Evolutionary conservation across 2,797 vertebrate genomes (phyloP).

Genomic region (Acanthiza pusilla): DNA sequence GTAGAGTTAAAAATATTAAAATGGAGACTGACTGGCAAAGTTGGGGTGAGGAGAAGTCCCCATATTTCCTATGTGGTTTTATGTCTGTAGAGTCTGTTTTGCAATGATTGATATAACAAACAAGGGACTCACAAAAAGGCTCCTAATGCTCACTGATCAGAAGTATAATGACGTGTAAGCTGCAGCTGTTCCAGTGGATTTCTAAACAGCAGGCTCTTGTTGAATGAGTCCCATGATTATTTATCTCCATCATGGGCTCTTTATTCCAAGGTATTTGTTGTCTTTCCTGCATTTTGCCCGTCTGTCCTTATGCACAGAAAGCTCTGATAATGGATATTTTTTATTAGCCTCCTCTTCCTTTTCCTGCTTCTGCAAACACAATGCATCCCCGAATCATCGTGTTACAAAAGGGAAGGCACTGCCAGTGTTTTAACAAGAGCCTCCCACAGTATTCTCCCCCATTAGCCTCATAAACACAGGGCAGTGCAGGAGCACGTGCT

Average conservation of each 20-base stretch:
- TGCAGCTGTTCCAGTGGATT: constrained; percentile 57
- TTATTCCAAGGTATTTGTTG: constrained; percentile 51
- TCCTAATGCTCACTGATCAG: constrained; percentile 49
- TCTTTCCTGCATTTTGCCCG: constrained; percentile 33
- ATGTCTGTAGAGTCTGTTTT: constrained; percentile 19
- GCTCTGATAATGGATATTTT: constrained; percentile 41
- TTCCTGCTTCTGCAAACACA: constrained; percentile 34
- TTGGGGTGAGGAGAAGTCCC: background rate
- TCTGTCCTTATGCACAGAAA: constrained; percentile 22
- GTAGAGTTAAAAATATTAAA: background rate
- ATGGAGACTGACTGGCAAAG: background rate
- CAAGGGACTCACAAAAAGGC: constrained; percentile 46
- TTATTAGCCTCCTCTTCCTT: constrained; percentile 39
- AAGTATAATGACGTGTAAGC: constrained; percentile 53
- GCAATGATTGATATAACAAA: constrained; percentile 50
- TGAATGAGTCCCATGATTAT: constrained; percentile 56
- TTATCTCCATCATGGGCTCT: constrained; percentile 52
- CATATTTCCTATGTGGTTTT: background rate
- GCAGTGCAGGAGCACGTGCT: constrained; percentile 25
- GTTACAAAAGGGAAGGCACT: background rate
- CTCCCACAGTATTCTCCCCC: constrained; percentile 44
- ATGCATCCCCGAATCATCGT: background rate
- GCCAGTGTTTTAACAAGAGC: constrained; percentile 38
- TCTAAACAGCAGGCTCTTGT: constrained; percentile 58
- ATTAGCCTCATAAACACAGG: constrained; percentile 56